Evolutionary conservation across 2,888 invertebrate species (phyloP).

Genomic region (Rotaria sp.): DNA sequence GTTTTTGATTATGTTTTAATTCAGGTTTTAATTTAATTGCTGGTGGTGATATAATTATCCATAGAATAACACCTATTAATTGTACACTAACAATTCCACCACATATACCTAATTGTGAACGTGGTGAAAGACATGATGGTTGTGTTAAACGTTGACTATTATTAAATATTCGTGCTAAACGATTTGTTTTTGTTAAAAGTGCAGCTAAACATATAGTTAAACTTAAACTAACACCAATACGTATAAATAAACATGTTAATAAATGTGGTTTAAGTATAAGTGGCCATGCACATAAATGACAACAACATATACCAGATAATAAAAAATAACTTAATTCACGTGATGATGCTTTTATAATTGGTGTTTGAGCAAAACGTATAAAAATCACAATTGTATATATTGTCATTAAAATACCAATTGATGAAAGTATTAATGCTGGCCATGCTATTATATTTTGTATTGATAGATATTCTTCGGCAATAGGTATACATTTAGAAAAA

Average conservation of each 20-base stretch:
- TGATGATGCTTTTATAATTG: slow-evolving; percentile 71
- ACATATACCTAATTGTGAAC: slow-evolving; percentile 68
- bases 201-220: slow-evolving; percentile 62
- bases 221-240: slow-evolving; percentile 66
- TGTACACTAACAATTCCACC: slow-evolving; percentile 64
- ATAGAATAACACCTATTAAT: slow-evolving; percentile 51
- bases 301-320: slow-evolving; percentile 63
- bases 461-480: neutral
- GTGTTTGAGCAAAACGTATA: slow-evolving; percentile 61
- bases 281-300: slow-evolving; percentile 63
- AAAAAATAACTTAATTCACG: slow-evolving; percentile 71
- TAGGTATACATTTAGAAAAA: neutral
- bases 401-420: slow-evolving; percentile 62
- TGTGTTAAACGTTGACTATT: slow-evolving; percentile 62
- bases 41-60: slow-evolving; percentile 41
- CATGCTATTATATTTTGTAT: neutral
- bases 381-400: slow-evolving; percentile 64
- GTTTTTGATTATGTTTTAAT: slow-evolving; percentile 48
- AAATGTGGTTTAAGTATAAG: slow-evolving; percentile 63
- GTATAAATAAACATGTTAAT: slow-evolving; percentile 63
- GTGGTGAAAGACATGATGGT: slow-evolving; percentile 69
- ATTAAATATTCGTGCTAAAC: slow-evolving; percentile 66
- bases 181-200: slow-evolving; percentile 69
- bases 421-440: slow-evolving; percentile 60
- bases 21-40: slow-evolving; percentile 29